Evolutionary conservation across 2,888 invertebrate genomes (phyloP).

Genomic region (Parnassius mnemosyne): DNA sequence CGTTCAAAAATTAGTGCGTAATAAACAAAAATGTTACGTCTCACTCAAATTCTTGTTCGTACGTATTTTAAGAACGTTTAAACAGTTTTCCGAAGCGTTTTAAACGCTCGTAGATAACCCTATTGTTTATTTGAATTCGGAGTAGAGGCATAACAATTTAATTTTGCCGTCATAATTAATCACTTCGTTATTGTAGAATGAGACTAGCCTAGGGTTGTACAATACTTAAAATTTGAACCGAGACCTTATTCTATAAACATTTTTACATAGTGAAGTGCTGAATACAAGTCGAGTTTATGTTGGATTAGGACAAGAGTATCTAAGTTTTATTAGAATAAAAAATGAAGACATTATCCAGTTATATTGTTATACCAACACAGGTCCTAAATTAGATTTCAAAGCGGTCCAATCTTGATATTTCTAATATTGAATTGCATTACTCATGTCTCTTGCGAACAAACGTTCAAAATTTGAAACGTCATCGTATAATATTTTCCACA

Average conservation of each 20-base stretch:
- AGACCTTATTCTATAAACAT: too few relatives aligned
- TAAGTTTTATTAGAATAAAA: too few relatives aligned
- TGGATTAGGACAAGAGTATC: too few relatives aligned
- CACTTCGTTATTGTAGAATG: constrained; percentile 9
- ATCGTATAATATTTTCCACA: not conserved
- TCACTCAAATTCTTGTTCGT: not conserved
- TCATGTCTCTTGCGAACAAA: constrained; percentile 3
- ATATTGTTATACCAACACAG: too few relatives aligned
- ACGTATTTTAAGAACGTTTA: constrained; percentile 9
- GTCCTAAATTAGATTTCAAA: too few relatives aligned
- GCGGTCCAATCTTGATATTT: too few relatives aligned
- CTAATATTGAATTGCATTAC: not conserved
- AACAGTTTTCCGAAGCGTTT: constrained; percentile 1
- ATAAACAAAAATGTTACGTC: constrained; percentile 1
- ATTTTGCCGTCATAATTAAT: constrained; percentile 17
- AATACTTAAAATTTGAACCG: too few relatives aligned
- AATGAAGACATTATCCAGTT: too few relatives aligned
- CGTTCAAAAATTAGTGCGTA: too few relatives aligned
- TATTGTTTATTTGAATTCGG: constrained; percentile 13
- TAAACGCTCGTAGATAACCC: constrained; percentile 10
- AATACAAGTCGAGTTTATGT: too few relatives aligned
- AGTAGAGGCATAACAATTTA: constrained; percentile 14
- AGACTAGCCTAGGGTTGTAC: constrained; percentile 9
- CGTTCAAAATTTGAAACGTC: constrained; percentile 6
- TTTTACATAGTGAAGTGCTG: too few relatives aligned